Evolutionary conservation across 2,888 invertebrate genomes (phyloP).

Genomic region (Crepidodera aurea): DNA sequence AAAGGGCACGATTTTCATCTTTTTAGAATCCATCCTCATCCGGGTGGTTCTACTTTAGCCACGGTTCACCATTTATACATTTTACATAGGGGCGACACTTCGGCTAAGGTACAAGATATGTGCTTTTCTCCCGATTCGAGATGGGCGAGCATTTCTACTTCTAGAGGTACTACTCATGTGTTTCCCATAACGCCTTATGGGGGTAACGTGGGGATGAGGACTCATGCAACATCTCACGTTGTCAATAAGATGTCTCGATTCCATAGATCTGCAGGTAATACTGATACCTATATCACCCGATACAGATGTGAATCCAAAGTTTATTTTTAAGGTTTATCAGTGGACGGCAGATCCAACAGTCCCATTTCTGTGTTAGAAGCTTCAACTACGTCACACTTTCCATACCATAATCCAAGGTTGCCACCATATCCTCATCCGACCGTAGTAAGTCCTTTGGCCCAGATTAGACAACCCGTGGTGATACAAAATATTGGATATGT

Average conservation of each 20-base stretch:
- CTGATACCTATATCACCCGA: no score
- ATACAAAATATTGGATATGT: slow-evolving; percentile 63
- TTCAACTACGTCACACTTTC: slow-evolving; percentile 63
- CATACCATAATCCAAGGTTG: slow-evolving; percentile 87
- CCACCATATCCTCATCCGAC: slow-evolving; percentile 91
- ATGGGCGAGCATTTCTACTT: slow-evolving; percentile 95
- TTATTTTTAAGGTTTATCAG: slow-evolving; percentile 67
- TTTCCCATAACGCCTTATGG: slow-evolving; percentile 98
- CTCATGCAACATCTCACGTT: slow-evolving; percentile 92
- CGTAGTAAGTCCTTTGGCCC: slow-evolving; percentile 81
- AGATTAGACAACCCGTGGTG: slow-evolving; percentile 77
- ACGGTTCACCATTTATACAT: slow-evolving; percentile 95
- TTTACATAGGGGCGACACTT: slow-evolving; percentile 93
- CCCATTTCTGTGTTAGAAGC: slow-evolving; percentile 66
- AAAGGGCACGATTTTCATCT: slow-evolving; percentile 96
- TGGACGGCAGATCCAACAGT: slow-evolving; percentile 75
- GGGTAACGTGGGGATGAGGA: slow-evolving; percentile 88
- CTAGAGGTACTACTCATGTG: slow-evolving; percentile 96
- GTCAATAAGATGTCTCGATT: slow-evolving; percentile 92
- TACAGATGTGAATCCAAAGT: neutral
- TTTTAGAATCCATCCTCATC: slow-evolving; percentile 91
- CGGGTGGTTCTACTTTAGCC: slow-evolving; percentile 81
- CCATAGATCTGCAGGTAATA: slow-evolving; percentile 85
- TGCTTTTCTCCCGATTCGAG: slow-evolving; percentile 91
- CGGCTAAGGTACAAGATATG: slow-evolving; percentile 93